A percentile compares a stretch with the other conserved stretches of the same genome.
These are phyloP conservation scores for Sinocyclocheilus anophthalmus DNA, from an alignment of 2,113 vertebrate species.

Conservation along the genomic window DNA sequence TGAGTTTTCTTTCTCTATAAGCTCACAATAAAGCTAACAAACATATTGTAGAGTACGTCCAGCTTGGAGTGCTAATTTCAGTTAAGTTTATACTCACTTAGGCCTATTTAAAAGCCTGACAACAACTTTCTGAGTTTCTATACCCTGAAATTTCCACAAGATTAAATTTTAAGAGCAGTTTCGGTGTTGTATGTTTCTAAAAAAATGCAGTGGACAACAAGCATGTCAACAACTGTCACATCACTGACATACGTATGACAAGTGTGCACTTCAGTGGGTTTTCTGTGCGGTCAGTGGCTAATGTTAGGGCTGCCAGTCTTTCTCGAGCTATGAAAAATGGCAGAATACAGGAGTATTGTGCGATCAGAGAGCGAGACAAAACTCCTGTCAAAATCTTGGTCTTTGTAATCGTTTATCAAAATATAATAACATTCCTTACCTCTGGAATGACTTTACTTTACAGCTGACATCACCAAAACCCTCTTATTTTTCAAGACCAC, in stretches of 20 bases:
- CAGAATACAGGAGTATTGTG: not conserved
- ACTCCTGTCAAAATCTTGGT: slow-evolving; percentile 6
- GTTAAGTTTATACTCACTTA: not conserved
- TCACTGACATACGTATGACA: not conserved
- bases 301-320: not conserved
- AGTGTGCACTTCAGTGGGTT: not conserved
- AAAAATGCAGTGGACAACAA: not conserved
- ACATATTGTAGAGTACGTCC: not conserved
- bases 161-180: not conserved
- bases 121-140: not conserved
- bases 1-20: not conserved
- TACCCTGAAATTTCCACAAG: not conserved
- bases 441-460: not conserved
- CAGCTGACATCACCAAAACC: not conserved
- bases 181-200: not conserved
- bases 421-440: slow-evolving; percentile 5
- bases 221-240: not conserved
- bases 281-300: not conserved
- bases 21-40: not conserved
- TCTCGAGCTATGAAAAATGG: not conserved
- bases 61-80: not conserved
- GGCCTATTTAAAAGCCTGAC: not conserved
- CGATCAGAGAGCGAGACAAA: not conserved
- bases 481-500: not conserved
- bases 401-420: not conserved